Evolutionary conservation across 2,888 invertebrate genomes (phyloP), one percentile per base, ranked within the genome.

Genomic region (Eremobia ochroleuca): DNA sequence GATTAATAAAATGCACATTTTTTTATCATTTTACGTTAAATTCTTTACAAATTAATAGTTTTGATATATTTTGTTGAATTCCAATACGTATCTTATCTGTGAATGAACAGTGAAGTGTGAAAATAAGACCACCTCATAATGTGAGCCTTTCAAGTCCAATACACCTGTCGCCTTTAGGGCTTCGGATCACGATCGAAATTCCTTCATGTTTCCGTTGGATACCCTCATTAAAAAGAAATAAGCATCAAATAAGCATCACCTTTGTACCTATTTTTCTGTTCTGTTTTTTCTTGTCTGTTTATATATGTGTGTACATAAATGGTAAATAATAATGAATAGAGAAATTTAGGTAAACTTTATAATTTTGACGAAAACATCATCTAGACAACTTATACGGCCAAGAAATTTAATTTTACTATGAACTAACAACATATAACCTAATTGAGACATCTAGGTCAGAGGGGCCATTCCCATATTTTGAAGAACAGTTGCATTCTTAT

Each of bases 151-250:
- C 18, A 13, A 8, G 18, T 21, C 13, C 0, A 37, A 46, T 4
- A 64, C 72, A 79, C 72, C 79, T 79, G 79, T 62, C 66, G 25
- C 18, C 21, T 21, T 66, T 9, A 37, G 6, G 28, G 18, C 49
- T 18, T 28, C 11, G 5, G 1, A 15, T 58, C 25, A 52, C 28
- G n/a, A 49, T 11, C 18, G 52, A 52, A 37, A 52, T 40, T n/a
- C 5, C 0, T 15, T 21, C 11, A 40, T 6, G 31, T 31, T 8
- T 67, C 40, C 1, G 25, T 43, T 73, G 13, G 18, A 15, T 55
- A n/a, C n/a, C n/a, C n/a, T n/a, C n/a, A n/a, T n/a, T n/a, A n/a
- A n/a, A n/a, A n/a, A n/a, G n/a, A n/a, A n/a, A n/a, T n/a, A n/a
- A n/a, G n/a, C n/a, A n/a, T n/a, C n/a, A n/a, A n/a, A n/a, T n/a